Conservation (phyloP, 2,888 invertebrate genomes). For the Ormyrus labotus region DNA sequence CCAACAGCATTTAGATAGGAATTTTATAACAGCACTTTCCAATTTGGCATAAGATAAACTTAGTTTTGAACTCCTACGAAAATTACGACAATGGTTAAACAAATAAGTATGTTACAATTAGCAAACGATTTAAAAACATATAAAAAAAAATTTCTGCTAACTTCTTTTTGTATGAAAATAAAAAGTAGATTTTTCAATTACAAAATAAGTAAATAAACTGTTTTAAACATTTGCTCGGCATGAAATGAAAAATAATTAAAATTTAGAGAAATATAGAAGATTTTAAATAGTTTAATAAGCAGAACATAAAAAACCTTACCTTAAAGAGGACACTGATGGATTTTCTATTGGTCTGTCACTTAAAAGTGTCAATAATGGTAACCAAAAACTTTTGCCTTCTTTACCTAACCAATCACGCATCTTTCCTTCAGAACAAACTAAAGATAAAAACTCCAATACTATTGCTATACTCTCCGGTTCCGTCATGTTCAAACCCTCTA, state of each 20-base stretch:
- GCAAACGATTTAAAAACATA: too few relatives aligned
- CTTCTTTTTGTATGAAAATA: too few relatives aligned
- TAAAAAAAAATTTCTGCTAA: too few relatives aligned
- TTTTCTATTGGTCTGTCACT: constrained; percentile 80
- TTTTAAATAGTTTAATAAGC: neutral
- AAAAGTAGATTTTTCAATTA: too few relatives aligned
- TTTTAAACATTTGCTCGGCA: too few relatives aligned
- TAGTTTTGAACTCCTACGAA: constrained; percentile 65
- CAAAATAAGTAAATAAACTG: too few relatives aligned
- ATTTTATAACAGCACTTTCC: constrained; percentile 87
- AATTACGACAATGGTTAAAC: too few relatives aligned
- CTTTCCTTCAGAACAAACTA: constrained; percentile 86
- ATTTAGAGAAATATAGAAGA: neutral
- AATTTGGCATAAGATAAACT: constrained; percentile 75
- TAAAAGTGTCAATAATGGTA: constrained; percentile 85
- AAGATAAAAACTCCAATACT: constrained; percentile 88
- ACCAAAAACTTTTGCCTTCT: constrained; percentile 91
- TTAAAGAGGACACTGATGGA: constrained; percentile 68
- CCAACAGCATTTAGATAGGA: constrained; percentile 89
- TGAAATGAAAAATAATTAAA: too few relatives aligned
- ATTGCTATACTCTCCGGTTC: constrained; percentile 80
- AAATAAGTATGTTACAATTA: too few relatives aligned
- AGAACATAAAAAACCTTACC: constrained; percentile 59
- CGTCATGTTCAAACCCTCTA: constrained; percentile 76
- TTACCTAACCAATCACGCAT: constrained; percentile 93